phyloP scores from a whole-genome alignment of 2,113 vertebrate species.

The Antechinus flavipes region DNA sequence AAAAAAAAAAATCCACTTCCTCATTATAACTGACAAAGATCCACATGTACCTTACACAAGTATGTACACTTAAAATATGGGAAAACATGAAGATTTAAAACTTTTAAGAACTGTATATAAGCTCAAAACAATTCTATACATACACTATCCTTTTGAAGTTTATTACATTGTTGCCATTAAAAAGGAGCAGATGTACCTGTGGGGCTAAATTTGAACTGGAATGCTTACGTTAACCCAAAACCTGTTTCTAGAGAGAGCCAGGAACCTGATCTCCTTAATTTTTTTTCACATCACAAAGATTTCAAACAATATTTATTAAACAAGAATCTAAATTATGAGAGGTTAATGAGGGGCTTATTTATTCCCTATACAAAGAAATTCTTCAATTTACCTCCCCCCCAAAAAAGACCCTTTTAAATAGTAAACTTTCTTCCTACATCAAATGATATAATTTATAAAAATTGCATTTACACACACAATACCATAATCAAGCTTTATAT shows the following conservation, averaged over 20 bases:
- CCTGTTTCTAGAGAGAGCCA: not conserved
- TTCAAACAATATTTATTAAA: not conserved
- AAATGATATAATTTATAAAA: not conserved
- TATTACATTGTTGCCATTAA: not conserved
- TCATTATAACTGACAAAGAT: not conserved
- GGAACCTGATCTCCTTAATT: not conserved
- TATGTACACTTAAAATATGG: not conserved
- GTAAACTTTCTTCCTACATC: not conserved
- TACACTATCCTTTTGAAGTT: not conserved
- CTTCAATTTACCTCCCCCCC: not conserved
- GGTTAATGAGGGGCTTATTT: not conserved
- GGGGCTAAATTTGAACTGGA: not conserved
- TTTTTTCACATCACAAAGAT: not conserved
- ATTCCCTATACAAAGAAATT: not conserved
- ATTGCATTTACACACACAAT: not conserved
- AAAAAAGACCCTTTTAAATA: not conserved
- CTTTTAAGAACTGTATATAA: not conserved
- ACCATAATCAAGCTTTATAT: not conserved
- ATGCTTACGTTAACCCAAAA: constrained; percentile 3
- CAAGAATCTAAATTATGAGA: not conserved
- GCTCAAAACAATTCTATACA: not conserved
- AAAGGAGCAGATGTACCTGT: not conserved
- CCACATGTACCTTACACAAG: not conserved
- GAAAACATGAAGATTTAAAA: not conserved
- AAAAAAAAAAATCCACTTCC: not conserved